Percentiles rank a stretch among this genome's conserved stretches.
phyloP scores from a whole-genome alignment of 1,140 invertebrate species.

The Dinoponera quadriceps region DNA sequence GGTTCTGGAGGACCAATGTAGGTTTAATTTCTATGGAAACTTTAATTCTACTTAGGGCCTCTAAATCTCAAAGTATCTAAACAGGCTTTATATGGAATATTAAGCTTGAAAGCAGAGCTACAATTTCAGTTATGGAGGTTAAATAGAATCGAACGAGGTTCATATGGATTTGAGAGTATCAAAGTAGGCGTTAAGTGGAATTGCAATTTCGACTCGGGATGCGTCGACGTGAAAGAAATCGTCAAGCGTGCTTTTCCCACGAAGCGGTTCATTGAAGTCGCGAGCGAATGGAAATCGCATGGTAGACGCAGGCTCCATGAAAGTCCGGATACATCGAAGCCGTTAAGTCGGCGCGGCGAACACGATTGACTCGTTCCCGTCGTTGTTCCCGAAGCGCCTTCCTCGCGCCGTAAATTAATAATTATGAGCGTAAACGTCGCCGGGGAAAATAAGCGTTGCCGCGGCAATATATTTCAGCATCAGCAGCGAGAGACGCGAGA shows the following conservation, averaged over 20 bases:
- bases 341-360: background rate
- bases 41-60: too few species aligned
- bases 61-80: too few species aligned
- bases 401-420: slow-evolving; percentile 59
- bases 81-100: too few species aligned
- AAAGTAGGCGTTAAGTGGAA: too few species aligned
- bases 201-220: background rate
- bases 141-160: too few species aligned
- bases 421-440: slow-evolving; percentile 56
- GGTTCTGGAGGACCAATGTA: too few species aligned
- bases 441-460: slow-evolving; percentile 21
- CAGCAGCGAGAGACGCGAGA: slow-evolving; percentile 7
- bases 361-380: slow-evolving; percentile 43
- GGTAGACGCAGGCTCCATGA: background rate
- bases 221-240: background rate
- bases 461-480: slow-evolving; percentile 48
- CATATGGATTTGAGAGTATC: too few species aligned
- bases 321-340: background rate
- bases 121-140: too few species aligned
- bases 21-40: too few species aligned
- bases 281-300: background rate
- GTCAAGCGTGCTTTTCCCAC: background rate
- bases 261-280: background rate
- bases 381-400: background rate
- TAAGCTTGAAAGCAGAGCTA: too few species aligned